These are phyloP conservation scores for Tauraco hartlaubi DNA, from an alignment of 2,797 vertebrate genomes.

Conservation along the genomic window DNA sequence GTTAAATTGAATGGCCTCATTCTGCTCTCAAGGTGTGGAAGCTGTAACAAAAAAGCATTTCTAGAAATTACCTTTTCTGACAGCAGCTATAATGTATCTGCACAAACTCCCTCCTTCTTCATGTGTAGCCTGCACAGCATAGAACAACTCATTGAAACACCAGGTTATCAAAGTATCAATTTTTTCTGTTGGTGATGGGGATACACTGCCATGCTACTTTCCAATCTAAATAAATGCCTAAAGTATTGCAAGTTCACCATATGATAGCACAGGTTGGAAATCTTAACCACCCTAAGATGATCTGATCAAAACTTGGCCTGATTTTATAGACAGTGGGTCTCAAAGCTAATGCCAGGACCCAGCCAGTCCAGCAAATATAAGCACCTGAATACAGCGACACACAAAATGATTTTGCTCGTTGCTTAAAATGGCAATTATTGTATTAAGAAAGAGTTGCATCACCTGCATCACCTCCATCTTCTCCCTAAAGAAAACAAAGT, in stretches of 20 bases:
- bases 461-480: background rate
- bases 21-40: background rate
- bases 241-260: background rate
- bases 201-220: background rate
- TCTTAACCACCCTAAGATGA: background rate
- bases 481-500: background rate
- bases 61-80: background rate
- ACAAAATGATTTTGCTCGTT: background rate
- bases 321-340: background rate
- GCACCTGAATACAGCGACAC: background rate
- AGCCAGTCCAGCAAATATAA: background rate
- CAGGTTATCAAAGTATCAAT: background rate
- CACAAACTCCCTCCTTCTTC: background rate
- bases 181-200: background rate
- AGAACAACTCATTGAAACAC: background rate
- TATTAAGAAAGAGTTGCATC: background rate
- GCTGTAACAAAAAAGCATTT: background rate
- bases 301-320: background rate
- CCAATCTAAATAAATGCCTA: background rate
- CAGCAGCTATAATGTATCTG: background rate
- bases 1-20: background rate
- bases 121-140: background rate
- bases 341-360: background rate
- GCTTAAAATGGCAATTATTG: background rate
- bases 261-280: background rate